Percentiles rank a stretch among this genome's conserved stretches.
Evolutionary conservation across 2,888 invertebrate genomes (phyloP).

Genomic region (Zygothrica quintamaculata): DNA sequence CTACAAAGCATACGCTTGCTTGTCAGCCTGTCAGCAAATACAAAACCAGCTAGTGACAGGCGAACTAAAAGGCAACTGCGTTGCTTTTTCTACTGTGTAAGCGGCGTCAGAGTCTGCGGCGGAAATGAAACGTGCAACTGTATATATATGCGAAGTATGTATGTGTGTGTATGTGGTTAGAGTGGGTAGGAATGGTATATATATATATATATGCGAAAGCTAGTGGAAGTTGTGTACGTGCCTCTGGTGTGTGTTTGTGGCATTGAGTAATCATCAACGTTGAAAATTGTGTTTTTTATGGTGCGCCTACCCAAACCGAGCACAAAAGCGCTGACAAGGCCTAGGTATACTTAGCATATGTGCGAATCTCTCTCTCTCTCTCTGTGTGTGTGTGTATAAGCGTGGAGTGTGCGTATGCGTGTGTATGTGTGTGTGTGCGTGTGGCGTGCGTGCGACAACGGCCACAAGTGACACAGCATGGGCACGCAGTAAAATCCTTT

Average conservation of each 20-base stretch:
- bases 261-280: conserved; percentile 80
- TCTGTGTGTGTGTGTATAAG: conserved; percentile 18
- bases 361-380: conserved; percentile 24
- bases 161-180: conserved; percentile 27
- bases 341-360: conserved; percentile 62
- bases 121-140: conserved; percentile 71
- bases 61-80: conserved; percentile 61
- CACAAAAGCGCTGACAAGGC: conserved; percentile 69
- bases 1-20: too few species aligned
- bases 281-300: conserved; percentile 80
- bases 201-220: too few species aligned
- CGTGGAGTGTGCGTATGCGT: conserved; percentile 3
- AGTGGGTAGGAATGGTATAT: conserved; percentile 7
- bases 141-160: conserved; percentile 8
- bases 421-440: conserved; percentile 13
- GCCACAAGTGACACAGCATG: conserved; percentile 73
- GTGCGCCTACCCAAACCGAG: conserved; percentile 26
- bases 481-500: conserved; percentile 76
- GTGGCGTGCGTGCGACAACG: conserved; percentile 49
- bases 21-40: conserved; percentile 44
- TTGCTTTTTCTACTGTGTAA: conserved; percentile 38
- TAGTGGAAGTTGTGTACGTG: conserved; percentile 16
- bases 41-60: conserved; percentile 50
- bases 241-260: conserved; percentile 67
- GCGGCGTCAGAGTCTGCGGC: conserved; percentile 67